Percentiles rank a stretch among this genome's conserved stretches.
phyloP scores from a whole-genome alignment of 2,113 vertebrate species.

The Macheiramphus alcinus region DNA sequence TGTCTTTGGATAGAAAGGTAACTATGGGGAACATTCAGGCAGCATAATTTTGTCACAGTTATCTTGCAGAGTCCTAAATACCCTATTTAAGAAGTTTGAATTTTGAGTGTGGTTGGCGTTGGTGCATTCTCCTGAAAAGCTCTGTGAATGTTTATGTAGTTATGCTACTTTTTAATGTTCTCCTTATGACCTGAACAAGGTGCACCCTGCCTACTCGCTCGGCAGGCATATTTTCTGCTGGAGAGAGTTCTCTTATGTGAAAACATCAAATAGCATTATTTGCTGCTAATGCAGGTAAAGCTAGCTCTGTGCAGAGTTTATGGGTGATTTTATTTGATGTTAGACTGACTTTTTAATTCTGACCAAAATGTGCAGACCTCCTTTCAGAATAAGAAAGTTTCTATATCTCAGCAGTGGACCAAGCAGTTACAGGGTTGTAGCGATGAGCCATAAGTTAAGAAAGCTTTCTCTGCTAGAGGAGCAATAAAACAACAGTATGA shows the following conservation, averaged over 20 bases:
- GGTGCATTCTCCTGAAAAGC: background rate
- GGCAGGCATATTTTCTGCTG: background rate
- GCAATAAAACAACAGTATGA: background rate
- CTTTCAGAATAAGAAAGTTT: background rate
- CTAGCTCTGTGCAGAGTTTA: background rate
- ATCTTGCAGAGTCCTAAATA: background rate
- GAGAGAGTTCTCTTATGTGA: background rate
- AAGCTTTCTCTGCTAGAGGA: background rate
- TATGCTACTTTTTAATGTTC: background rate
- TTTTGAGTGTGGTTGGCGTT: accelerated
- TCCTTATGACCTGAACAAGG: background rate
- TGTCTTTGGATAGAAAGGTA: background rate
- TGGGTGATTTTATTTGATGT: background rate
- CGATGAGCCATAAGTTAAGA: background rate
- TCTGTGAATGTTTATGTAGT: accelerated
- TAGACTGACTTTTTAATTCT: background rate
- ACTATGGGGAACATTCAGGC: background rate
- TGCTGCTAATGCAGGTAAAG: background rate
- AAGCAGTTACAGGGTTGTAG: background rate
- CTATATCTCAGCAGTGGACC: background rate
- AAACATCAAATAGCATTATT: background rate
- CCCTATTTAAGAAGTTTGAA: accelerated
- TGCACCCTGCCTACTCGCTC: background rate
- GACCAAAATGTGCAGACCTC: background rate
- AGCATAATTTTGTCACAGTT: background rate